phyloP scores from a whole-genome alignment of 2,113 vertebrate species.

The Pteronura brasiliensis region DNA sequence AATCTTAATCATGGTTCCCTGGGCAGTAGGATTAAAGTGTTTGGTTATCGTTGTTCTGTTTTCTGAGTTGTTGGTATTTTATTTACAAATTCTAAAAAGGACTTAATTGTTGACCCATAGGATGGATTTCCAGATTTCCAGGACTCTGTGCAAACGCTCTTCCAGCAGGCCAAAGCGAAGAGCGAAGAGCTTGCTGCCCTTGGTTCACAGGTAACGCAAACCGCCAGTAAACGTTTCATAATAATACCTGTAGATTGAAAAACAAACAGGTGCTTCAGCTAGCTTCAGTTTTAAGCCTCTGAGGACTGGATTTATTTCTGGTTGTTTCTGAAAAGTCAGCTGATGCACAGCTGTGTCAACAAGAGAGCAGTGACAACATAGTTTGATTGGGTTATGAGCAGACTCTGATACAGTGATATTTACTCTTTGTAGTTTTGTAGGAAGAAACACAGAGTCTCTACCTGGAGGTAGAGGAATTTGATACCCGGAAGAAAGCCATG shows the following conservation, averaged over 20 bases:
- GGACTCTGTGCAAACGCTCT: slow-evolving; percentile 91
- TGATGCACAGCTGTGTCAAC: not conserved
- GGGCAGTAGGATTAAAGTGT: not conserved
- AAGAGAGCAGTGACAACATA: slow-evolving; percentile 13
- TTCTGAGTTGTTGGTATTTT: not conserved
- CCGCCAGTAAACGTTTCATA: not conserved
- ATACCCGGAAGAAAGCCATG: not conserved
- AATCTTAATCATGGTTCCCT: not conserved
- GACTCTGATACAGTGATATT: slow-evolving; percentile 25
- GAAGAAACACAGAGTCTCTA: slow-evolving; percentile 21
- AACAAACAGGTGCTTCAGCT: not conserved
- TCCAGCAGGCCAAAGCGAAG: slow-evolving; percentile 94
- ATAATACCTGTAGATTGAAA: not conserved
- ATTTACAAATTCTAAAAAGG: not conserved
- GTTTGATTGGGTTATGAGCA: slow-evolving; percentile 46
- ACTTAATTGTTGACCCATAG: slow-evolving; percentile 77
- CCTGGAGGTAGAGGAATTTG: not conserved
- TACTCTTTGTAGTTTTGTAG: slow-evolving; percentile 46
- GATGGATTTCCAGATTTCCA: slow-evolving; percentile 95
- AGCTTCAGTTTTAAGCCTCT: slow-evolving; percentile 41
- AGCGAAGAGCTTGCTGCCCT: slow-evolving; percentile 91
- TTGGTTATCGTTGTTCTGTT: not conserved
- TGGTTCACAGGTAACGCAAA: slow-evolving; percentile 88
- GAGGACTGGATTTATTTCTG: slow-evolving; percentile 52
- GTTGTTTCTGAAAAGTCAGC: slow-evolving; percentile 53